Evolutionary conservation across 2,797 vertebrate genomes (phyloP), one percentile per base, ranked within the genome.

Genomic region (Microctenopoma stevenorrisi): DNA sequence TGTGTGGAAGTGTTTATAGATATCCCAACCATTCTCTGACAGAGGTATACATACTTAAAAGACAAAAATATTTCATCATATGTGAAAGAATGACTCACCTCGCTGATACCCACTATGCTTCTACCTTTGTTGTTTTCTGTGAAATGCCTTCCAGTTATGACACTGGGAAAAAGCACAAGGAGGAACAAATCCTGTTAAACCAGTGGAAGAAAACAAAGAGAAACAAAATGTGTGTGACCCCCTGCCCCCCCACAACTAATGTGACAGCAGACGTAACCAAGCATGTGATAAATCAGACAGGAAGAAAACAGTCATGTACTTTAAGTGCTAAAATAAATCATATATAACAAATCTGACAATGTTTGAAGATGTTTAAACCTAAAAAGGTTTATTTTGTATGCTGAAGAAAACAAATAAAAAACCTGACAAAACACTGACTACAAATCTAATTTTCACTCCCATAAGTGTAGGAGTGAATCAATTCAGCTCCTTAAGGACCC

Each of bases 181-280:
- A 13, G 13, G 62, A 63, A 35, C 46, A 38, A 33, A 64, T 58
- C 22, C 12, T 13, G 51, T 68, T 72, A 43, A 66, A 68, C n/a
- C 43, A 18, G 58, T 53, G 11, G 10, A 66, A 62, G 9, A 68
- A 78, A 70, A 40, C 7, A 11, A 38, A 52, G 3, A 13, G 22
- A 28, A n/a, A 71, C 13, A 1, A 46, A 12, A n/a, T 15, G 35
- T 35, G 26, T 53, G 48, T 28, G 9, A 22, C 22, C 22, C 22
- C 22, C 22, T 57, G 15, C 62, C 46, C 11, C 18, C 12, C 22
- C 43, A 37, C 28, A 50, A 3, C 3, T 55, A 18, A 62, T 22
- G 37, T 7, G 65, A 28, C 33, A 47, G 56, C 58, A 61, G 43
- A 37, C 53, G 18, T 1, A 40, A 18, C 15, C 53, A 62, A 18